These are phyloP conservation scores for Oreotrochilus melanogaster DNA, from an alignment of 2,113 vertebrate genomes.

Conservation along the genomic window DNA sequence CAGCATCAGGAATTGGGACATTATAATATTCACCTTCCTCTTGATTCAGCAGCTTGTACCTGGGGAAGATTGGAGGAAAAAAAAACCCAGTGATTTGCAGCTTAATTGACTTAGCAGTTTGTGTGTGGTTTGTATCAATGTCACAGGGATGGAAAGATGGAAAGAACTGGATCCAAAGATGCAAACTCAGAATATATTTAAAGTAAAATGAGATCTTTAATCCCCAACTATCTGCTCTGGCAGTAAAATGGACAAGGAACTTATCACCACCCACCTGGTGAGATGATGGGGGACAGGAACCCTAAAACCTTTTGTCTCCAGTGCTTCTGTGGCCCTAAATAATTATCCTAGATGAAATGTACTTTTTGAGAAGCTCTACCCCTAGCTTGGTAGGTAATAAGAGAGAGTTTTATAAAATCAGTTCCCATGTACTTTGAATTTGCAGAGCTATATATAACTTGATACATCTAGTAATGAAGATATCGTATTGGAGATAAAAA, in stretches of 20 bases:
- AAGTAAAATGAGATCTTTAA: neutral
- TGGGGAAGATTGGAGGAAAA: slow-evolving; percentile 35
- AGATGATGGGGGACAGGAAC: neutral
- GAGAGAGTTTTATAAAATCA: neutral
- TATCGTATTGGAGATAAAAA: slow-evolving; percentile 40
- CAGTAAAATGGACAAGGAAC: neutral
- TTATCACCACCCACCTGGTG: neutral
- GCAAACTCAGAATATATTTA: neutral
- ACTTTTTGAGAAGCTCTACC: neutral
- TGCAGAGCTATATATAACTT: slow-evolving; percentile 46
- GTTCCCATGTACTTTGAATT: neutral
- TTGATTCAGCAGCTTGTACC: slow-evolving; percentile 95
- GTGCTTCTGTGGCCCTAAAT: neutral
- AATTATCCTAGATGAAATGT: neutral
- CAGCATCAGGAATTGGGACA: slow-evolving; percentile 93
- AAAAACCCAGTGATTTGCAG: neutral
- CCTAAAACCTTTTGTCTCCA: neutral
- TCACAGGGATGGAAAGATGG: too few species aligned
- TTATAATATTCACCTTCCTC: slow-evolving; percentile 98
- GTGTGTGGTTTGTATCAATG: neutral
- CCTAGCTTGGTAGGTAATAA: neutral
- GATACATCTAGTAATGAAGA: slow-evolving; percentile 28
- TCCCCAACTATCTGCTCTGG: neutral
- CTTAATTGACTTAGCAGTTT: neutral
- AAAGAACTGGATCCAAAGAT: neutral